Evolutionary conservation across 2,113 vertebrate genomes (phyloP).

Genomic region (Ochotona curzoniae): DNA sequence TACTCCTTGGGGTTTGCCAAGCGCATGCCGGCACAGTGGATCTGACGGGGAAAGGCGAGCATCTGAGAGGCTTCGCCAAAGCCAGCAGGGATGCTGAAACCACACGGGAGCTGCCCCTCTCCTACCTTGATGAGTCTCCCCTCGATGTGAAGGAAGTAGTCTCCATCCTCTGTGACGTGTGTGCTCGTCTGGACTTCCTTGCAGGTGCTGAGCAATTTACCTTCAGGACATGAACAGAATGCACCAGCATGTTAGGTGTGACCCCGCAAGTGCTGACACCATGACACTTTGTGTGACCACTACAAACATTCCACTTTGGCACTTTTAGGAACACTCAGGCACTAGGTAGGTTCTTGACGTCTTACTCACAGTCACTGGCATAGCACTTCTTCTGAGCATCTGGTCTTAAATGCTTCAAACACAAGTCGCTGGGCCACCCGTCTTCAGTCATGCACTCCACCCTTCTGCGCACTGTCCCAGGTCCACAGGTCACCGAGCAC

Average conservation of each 20-base stretch:
- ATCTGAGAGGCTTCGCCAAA: constrained; percentile 41
- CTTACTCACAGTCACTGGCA: constrained; percentile 91
- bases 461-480: constrained; percentile 90
- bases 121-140: constrained; percentile 93
- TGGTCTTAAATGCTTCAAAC: constrained; percentile 90
- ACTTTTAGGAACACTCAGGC: neutral
- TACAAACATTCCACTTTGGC: constrained; percentile 57
- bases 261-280: constrained; percentile 28
- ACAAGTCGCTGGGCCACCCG: constrained; percentile 88
- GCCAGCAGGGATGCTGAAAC: constrained; percentile 46
- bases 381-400: constrained; percentile 89
- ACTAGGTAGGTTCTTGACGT: constrained; percentile 42
- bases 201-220: constrained; percentile 91
- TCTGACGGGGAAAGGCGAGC: constrained; percentile 84
- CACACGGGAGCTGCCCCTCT: neutral
- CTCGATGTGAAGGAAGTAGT: constrained; percentile 91
- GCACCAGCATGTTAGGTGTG: constrained; percentile 43
- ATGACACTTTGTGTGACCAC: neutral
- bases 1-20: constrained; percentile 93
- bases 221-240: constrained; percentile 83
- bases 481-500: constrained; percentile 95
- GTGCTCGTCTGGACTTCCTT: constrained; percentile 92
- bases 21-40: constrained; percentile 95
- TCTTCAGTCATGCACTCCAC: constrained; percentile 90
- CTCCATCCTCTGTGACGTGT: constrained; percentile 91